Percentiles rank a stretch among this genome's conserved stretches.
These are phyloP conservation scores for Oscheius sp. DNA, from an alignment of 2,888 invertebrate genomes.

Conservation along the genomic window DNA sequence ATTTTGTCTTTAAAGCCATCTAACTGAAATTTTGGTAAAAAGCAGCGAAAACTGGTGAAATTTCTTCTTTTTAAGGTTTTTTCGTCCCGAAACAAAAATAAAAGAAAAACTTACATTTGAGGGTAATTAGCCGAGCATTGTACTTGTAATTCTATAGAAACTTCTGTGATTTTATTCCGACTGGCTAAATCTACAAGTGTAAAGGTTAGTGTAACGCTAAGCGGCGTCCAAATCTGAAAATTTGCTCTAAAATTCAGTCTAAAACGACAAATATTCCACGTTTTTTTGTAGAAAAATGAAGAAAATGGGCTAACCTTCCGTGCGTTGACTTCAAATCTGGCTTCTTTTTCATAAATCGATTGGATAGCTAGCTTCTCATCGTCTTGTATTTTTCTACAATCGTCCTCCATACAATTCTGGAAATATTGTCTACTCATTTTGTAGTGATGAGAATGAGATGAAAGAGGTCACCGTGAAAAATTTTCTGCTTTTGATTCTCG, in stretches of 20 bases:
- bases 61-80: no score
- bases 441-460: no score
- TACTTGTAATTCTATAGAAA: conserved; percentile 17
- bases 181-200: conserved; percentile 19
- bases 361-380: conserved; percentile 34
- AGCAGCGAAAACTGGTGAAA: no score
- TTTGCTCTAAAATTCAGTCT: neutral
- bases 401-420: conserved; percentile 26
- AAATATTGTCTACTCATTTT: no score
- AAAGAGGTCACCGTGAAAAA: no score
- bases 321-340: conserved; percentile 19
- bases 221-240: conserved; percentile 25
- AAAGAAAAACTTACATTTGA: conserved; percentile 12
- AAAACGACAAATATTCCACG: no score
- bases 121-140: conserved; percentile 17
- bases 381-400: conserved; percentile 30
- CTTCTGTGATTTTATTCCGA: neutral
- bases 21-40: no score
- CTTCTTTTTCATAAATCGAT: conserved; percentile 34
- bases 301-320: conserved; percentile 39
- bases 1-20: no score
- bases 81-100: no score
- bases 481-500: no score
- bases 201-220: conserved; percentile 13
- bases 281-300: no score